Base-by-base conservation (phyloP, 1,140 invertebrate genomes). In the Bursaphelenchus mucronatus region DNA sequence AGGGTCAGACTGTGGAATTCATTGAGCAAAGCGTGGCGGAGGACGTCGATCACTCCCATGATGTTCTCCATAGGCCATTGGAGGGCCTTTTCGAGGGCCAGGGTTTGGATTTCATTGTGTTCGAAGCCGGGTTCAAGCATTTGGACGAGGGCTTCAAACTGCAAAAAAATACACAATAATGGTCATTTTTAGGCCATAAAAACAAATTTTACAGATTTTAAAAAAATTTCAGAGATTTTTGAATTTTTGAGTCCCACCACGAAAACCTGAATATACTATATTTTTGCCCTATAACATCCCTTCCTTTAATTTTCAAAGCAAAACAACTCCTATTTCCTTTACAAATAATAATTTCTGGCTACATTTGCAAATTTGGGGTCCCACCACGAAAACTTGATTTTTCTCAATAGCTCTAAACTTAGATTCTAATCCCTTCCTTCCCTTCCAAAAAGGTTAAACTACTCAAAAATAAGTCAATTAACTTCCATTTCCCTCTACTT, bases 1-100 rank as follows among this genome's bases (percentile, higher is more conserved):
- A 76, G 79, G 43, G 67, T 67, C 30, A 56, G 45, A 47, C 80
- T 78, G 5, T 80, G 21, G 7, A 59, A 50, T 19, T 40, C 46
- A 56, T 75, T 62, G 7, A 79, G 61, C 4, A 78, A 52, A 2
- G 75, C 75, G 17, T 77, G 30, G 21, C 76, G 55, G 45, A 78
- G 73, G 1, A 80, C 46, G 55, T 78, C 78, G 0, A 80, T 43
- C 9, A 73, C 59, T 13, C 75, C 69, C 1, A 66, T 51, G 19
- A 78, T 21, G 3, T 61, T 7, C 13, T 78, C 65, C n/a, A 74
- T 19, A 1, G 59, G 55, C 78, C 77, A 78, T 17, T 72, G 45
- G 13, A 73, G 53, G 8, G 40, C 61, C 40, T 61, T 63, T 55
- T 74, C 68, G 15, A 74, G 49, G 17, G 70, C 54, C 17, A 44